phyloP scores from a whole-genome alignment of 2,888 invertebrate species.

The Hirtodrosophila cameraria region DNA sequence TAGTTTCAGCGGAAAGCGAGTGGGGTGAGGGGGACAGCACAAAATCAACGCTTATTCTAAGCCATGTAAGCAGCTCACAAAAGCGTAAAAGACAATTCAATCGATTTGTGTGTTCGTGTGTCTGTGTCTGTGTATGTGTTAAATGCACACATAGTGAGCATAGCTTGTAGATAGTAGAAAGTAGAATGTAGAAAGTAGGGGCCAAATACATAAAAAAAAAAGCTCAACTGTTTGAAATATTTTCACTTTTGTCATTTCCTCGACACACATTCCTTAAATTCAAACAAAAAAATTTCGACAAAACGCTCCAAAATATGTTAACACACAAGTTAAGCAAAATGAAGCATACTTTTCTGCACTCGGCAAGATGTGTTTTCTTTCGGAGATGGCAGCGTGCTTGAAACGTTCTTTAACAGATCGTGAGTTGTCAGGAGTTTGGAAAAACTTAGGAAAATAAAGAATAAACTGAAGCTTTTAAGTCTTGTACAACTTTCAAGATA shows the following conservation, averaged over 20 bases:
- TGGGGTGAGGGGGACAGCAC: too few species aligned
- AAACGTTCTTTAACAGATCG: too few species aligned
- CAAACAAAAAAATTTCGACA: slow-evolving; percentile 47
- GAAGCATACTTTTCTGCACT: slow-evolving; percentile 49
- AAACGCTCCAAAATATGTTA: slow-evolving; percentile 61
- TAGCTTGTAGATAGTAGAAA: neutral
- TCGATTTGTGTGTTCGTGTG: slow-evolving; percentile 45
- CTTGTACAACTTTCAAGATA: too few species aligned
- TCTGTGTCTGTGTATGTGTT: slow-evolving; percentile 9
- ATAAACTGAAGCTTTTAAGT: too few species aligned
- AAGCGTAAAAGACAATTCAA: slow-evolving; percentile 67
- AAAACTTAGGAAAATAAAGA: too few species aligned
- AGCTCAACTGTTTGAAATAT: slow-evolving; percentile 64
- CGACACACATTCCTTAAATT: slow-evolving; percentile 64
- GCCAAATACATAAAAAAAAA: slow-evolving; percentile 17
- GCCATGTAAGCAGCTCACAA: slow-evolving; percentile 55
- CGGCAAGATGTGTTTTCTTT: neutral
- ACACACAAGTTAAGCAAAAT: slow-evolving; percentile 49
- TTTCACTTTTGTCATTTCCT: slow-evolving; percentile 77
- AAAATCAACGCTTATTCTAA: slow-evolving; percentile 41
- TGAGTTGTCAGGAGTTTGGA: too few species aligned
- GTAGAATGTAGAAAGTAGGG: neutral
- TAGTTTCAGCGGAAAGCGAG: slow-evolving; percentile 24
- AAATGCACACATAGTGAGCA: neutral
- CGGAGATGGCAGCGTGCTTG: slow-evolving; percentile 43